Evolutionary conservation across 2,113 vertebrate genomes (phyloP), one percentile per base, ranked within the genome.

Genomic region (Rostratula benghalensis): DNA sequence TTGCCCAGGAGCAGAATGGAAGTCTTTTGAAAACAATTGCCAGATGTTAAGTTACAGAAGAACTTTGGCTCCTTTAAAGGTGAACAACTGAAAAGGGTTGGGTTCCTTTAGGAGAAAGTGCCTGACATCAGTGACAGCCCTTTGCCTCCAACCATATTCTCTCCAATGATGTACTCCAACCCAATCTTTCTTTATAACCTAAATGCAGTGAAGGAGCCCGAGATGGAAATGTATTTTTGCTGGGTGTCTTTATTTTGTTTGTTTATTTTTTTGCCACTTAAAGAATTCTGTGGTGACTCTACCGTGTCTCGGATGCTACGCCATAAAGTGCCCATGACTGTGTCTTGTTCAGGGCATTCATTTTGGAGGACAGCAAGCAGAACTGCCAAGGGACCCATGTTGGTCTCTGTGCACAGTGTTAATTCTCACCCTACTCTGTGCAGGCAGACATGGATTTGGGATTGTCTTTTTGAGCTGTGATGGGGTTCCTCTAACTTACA

Each of bases 341-440:
- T 64, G 21, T 21, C 37, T n/a, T 54, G 22, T 17, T 21, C 46
- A 22, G 41, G 12, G 22, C 3, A 0, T 30, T 64, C 3, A 9
- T 53, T 70, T 60, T 51, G 57, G 39, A 18, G 31, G 7, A 6
- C 35, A 67, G 25, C n/a, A 59, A 57, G 21, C 1, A 19, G 54
- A 12, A 9, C 24, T 35, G 41, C 56, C 61, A 33, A 70, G 37
- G 25, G 27, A 17, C n/a, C 21, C 60, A 51, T 31, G 7, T 5
- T 9, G 46, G 35, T 19, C 33, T 33, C 43, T 27, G 9, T 43
- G 53, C 9, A 28, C 6, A 20, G n/a, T 3, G 33, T 19, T 6
- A 53, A 21, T 18, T 27, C 17, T 37, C 5, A 2, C 14, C 35
- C 43, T 33, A 0, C 10, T 20, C 21, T 2, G 2, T 18, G 33